Base-by-base conservation (phyloP, 2,888 invertebrate genomes). In the Trissoscelio sp. region DNA sequence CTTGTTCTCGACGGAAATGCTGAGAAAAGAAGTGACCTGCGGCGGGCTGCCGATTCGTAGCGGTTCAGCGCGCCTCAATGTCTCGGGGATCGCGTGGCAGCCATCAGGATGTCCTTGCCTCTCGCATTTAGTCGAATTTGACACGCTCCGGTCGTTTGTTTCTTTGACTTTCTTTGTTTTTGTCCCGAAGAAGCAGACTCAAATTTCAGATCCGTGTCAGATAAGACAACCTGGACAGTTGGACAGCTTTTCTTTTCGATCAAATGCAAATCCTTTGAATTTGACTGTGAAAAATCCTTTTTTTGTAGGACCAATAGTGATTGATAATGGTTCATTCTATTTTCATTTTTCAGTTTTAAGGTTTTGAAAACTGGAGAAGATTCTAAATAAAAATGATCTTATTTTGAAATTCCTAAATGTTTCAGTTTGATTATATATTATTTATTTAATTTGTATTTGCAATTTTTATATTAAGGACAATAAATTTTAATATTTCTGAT, bases 51-150 rank as follows among this genome's bases (percentile, higher is more conserved):
- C 85, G 86, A 89, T 89, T 89, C 85, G 87, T 86, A 85, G 86
- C 88, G 89, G 83, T 88, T 83, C 87, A 84, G 20, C 85, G 87
- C 85, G 75, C 82, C 79, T 87, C 84, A 89, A 88, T 88, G 86
- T 86, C 84, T 85, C 85, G 83, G 72, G 79, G 86, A 85, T 84
- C 82, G 85, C 83, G 81, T 83, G 85, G 73, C 86, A 69, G 31
- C 31, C 31, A 14, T 53, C 42, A 73, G 20, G 73, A 79, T 73
- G 79, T 67, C 53, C 67, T 60, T 69, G 79, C 62, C 62, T 53
- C 16, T 69, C 69, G 74, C 79, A 69, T 73, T 79, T 79, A 73
- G 55, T 69, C 53, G 16, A n/a, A 80, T 80, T 80, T 31, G 79
- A 74, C 64, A 74, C 79, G 79, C 79, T 64, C 24, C 42, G 58